phyloP scores from a whole-genome alignment of 2,113 vertebrate genomes.

The Microtus richardsoni region DNA sequence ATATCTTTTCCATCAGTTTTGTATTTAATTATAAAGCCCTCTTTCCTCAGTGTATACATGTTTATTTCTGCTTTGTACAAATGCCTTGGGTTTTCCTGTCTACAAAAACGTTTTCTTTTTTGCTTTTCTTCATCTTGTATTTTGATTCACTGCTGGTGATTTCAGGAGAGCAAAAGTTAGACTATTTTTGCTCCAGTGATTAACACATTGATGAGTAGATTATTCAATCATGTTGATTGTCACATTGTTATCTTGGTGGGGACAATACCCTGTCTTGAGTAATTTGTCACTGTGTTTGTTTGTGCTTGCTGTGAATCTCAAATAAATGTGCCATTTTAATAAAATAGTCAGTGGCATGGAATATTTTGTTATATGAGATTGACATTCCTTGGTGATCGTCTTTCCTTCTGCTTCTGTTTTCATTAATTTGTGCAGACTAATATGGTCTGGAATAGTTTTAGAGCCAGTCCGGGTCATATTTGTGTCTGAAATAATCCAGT shows the following conservation, averaged over 20 bases:
- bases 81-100: not conserved
- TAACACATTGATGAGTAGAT: not conserved
- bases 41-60: not conserved
- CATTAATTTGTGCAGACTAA: not conserved
- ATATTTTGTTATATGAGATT: slow-evolving; percentile 39
- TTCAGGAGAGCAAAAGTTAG: not conserved
- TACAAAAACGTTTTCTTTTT: not conserved
- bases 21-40: not conserved
- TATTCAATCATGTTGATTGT: not conserved
- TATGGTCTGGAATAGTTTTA: not conserved
- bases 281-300: not conserved
- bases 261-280: not conserved
- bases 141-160: not conserved
- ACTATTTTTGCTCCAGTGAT: not conserved
- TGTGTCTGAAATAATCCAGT: not conserved
- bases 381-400: not conserved
- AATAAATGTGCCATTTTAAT: slow-evolving; percentile 8
- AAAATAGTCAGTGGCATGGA: not conserved
- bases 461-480: not conserved
- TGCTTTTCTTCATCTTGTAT: slow-evolving; percentile 15
- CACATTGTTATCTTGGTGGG: not conserved
- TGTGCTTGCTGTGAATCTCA: slow-evolving; percentile 36
- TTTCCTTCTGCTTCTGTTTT: not conserved
- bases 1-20: slow-evolving; percentile 38
- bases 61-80: slow-evolving; percentile 49